Evolutionary conservation across 2,888 invertebrate species (phyloP).

Genomic region (Drosophila infuscata): DNA sequence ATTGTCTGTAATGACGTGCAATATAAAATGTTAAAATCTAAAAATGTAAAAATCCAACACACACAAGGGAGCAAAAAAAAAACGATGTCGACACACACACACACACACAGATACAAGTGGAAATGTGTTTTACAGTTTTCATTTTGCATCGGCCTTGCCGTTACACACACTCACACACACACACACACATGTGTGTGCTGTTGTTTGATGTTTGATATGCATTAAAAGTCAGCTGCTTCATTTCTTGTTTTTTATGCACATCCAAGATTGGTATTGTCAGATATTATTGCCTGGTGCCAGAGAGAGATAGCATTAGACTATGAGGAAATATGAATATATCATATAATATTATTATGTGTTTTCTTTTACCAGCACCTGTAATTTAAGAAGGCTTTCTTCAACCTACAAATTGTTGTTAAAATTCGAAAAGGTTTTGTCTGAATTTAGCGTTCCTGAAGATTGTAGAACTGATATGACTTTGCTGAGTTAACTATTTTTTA

Average conservation of each 20-base stretch:
- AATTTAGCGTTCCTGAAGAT: background rate
- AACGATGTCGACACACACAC: constrained; percentile 9
- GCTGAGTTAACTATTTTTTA: too few relatives aligned
- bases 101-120: constrained; percentile 51
- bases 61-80: constrained; percentile 5
- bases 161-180: background rate
- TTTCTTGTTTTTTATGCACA: constrained; percentile 1
- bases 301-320: background rate
- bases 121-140: constrained; percentile 62
- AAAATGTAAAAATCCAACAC: constrained; percentile 67
- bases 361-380: background rate
- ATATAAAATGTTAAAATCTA: constrained; percentile 84
- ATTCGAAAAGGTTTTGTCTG: background rate
- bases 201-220: constrained; percentile 43
- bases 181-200: constrained; percentile 5
- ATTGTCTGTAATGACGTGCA: constrained; percentile 86
- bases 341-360: background rate
- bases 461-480: background rate
- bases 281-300: background rate
- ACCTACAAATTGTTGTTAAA: background rate
- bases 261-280: constrained; percentile 19
- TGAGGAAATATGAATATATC: background rate
- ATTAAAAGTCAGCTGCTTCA: constrained; percentile 38
- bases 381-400: background rate
- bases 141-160: constrained; percentile 60